These are phyloP conservation scores for Dendrolimus punctatus DNA, from an alignment of 1,140 invertebrate genomes.

Conservation along the genomic window DNA sequence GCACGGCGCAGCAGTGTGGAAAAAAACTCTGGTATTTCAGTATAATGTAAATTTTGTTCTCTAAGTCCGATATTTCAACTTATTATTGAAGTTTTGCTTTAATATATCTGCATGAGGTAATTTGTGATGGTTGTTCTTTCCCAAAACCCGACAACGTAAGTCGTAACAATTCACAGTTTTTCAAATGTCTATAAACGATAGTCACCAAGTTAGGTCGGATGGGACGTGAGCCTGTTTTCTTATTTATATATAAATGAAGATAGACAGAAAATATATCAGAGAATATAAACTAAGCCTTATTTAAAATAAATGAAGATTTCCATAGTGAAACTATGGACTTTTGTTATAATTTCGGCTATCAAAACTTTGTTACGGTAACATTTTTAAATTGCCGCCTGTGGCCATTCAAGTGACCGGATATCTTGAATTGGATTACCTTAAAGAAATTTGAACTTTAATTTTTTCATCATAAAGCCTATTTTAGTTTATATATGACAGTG, in stretches of 20 bases:
- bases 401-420: constrained; percentile 50
- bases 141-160: no score
- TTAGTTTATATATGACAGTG: constrained; percentile 11
- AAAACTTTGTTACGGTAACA: constrained; percentile 38
- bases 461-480: constrained; percentile 7
- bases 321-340: constrained; percentile 21
- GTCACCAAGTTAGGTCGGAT: neutral
- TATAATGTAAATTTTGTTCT: no score
- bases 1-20: no score
- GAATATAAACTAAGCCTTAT: constrained; percentile 25
- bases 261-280: no score
- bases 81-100: no score
- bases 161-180: no score
- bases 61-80: no score
- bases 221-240: neutral
- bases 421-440: constrained; percentile 20
- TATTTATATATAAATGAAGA: no score
- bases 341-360: constrained; percentile 43
- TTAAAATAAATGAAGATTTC: constrained; percentile 49
- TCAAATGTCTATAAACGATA: no score
- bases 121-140: no score
- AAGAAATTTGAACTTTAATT: constrained; percentile 17
- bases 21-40: no score
- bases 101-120: no score
- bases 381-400: constrained; percentile 55